phyloP scores from a whole-genome alignment of 2,113 vertebrate genomes.

The Cnemophilus loriae region DNA sequence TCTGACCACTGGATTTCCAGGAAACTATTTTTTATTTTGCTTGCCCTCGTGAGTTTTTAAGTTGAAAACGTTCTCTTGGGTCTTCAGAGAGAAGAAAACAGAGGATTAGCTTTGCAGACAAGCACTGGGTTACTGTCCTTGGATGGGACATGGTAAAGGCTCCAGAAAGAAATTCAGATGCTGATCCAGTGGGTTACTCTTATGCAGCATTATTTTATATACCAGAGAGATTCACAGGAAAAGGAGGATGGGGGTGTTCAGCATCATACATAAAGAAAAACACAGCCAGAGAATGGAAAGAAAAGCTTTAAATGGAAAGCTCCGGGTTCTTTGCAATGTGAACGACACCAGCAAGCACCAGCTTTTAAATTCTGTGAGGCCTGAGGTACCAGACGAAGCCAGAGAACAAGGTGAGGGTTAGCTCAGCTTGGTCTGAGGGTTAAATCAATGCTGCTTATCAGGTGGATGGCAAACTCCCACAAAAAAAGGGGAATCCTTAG shows the following conservation, averaged over 20 bases:
- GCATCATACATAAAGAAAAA: neutral
- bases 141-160: neutral
- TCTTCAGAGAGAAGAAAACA: neutral
- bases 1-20: constrained; percentile 15
- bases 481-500: neutral
- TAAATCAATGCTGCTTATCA: neutral
- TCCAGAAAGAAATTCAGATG: neutral
- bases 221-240: neutral
- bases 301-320: neutral
- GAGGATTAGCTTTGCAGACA: neutral
- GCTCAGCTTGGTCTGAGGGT: neutral
- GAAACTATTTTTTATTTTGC: neutral
- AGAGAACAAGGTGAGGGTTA: neutral
- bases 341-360: neutral
- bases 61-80: neutral
- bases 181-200: neutral
- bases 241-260: neutral
- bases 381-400: neutral
- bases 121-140: neutral
- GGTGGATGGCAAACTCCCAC: neutral
- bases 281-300: neutral
- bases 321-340: neutral
- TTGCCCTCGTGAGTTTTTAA: neutral
- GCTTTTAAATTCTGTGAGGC: neutral
- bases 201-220: neutral